phyloP scores from a whole-genome alignment of 2,888 invertebrate species.

The Abrostola tripartita region DNA sequence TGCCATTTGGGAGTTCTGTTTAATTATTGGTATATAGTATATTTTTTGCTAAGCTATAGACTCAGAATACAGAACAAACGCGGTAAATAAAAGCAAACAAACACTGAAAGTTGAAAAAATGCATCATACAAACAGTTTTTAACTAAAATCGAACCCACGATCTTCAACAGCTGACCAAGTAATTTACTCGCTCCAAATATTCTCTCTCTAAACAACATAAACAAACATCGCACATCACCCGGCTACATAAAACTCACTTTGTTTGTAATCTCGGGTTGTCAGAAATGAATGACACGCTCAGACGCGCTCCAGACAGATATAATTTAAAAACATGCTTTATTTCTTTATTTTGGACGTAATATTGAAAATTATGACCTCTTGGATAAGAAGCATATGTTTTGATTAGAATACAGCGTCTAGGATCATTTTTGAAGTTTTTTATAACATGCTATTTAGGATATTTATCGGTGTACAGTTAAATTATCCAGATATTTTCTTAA shows the following conservation, averaged over 20 bases:
- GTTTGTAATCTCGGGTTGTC: conserved; percentile 49
- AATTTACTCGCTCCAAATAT: not conserved
- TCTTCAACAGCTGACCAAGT: not conserved
- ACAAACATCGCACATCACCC: conserved; percentile 19
- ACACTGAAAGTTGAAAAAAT: too few relatives aligned
- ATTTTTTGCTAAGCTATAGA: too few relatives aligned
- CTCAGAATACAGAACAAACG: too few relatives aligned
- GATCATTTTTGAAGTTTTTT: too few relatives aligned
- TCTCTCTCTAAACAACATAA: conserved; percentile 1
- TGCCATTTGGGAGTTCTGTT: too few relatives aligned
- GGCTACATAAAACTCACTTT: conserved; percentile 43
- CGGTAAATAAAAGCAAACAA: too few relatives aligned
- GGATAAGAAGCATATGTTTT: conserved; percentile 3
- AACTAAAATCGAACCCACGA: not conserved
- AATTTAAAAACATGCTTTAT: conserved; percentile 42
- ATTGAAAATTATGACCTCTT: conserved; percentile 46
- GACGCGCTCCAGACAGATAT: conserved; percentile 27
- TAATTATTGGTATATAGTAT: too few relatives aligned
- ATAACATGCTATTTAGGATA: too few relatives aligned
- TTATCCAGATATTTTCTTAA: too few relatives aligned
- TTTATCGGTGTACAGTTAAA: too few relatives aligned
- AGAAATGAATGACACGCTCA: conserved; percentile 49
- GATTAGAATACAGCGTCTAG: conserved; percentile 16
- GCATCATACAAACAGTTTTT: too few relatives aligned
- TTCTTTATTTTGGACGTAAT: conserved; percentile 37